Evolutionary conservation across 1,140 invertebrate species (phyloP).

Genomic region (Musca vetustissima): DNA sequence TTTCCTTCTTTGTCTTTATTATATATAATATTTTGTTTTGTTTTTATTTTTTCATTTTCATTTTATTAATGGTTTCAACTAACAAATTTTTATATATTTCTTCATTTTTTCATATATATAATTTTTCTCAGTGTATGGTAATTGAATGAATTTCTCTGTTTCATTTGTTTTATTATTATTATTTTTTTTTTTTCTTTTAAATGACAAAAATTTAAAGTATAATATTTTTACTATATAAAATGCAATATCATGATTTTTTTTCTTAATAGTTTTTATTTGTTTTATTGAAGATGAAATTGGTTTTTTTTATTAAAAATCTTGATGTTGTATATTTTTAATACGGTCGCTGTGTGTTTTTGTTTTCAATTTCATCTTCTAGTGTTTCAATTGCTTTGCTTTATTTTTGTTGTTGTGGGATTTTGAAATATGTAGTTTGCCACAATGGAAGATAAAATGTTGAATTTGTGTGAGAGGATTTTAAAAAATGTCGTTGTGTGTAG

Average conservation of each 20-base stretch:
- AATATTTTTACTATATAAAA: neutral
- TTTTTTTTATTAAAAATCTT: no score
- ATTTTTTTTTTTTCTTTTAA: neutral
- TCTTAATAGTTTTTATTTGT: neutral
- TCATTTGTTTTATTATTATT: neutral
- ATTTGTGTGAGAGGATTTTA: neutral
- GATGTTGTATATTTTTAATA: no score
- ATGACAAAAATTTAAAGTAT: neutral
- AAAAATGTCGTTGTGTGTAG: neutral
- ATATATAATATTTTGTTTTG: neutral
- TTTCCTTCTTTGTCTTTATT: neutral
- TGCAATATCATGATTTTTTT: slow-evolving; percentile 7
- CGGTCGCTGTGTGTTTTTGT: no score
- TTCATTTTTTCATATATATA: neutral
- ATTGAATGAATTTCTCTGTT: neutral
- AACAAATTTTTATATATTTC: slow-evolving; percentile 9
- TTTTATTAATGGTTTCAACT: slow-evolving; percentile 16
- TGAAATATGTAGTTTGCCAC: no score
- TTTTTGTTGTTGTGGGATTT: no score
- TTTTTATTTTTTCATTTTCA: neutral
- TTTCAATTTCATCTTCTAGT: no score
- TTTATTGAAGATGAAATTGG: no score
- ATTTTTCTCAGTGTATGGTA: neutral
- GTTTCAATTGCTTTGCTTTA: no score
- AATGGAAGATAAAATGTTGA: neutral